Percentiles rank a stretch among this genome's conserved stretches.
phyloP scores from a whole-genome alignment of 2,888 invertebrate species.

The Ariolimax columbianus region DNA sequence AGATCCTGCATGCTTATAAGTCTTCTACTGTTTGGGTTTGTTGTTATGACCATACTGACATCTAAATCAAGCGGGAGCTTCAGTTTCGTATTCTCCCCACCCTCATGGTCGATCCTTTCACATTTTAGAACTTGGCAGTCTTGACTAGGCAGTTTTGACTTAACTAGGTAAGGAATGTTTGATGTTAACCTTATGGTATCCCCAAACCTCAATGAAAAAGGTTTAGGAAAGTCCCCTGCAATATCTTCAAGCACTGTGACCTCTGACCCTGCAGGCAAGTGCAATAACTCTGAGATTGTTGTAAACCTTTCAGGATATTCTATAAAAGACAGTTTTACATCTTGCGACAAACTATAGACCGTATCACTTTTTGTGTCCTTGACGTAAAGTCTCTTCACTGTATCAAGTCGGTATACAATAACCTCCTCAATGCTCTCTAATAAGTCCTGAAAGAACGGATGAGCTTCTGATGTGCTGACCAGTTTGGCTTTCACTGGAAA shows the following conservation, averaged over 20 bases:
- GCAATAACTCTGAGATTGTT: conserved; percentile 60
- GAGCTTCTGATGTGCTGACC: conserved; percentile 6
- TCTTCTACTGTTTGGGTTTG: conserved; percentile 34
- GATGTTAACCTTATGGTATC: conserved; percentile 64
- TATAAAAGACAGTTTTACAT: conserved; percentile 61
- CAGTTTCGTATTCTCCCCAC: conserved; percentile 58
- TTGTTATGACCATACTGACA: conserved; percentile 51
- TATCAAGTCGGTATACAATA: conserved; percentile 62
- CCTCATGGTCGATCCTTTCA: conserved; percentile 58
- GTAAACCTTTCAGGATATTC: conserved; percentile 62
- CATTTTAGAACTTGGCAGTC: conserved; percentile 57
- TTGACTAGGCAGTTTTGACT: conserved; percentile 55
- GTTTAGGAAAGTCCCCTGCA: conserved; percentile 68
- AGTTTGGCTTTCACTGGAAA: conserved; percentile 46
- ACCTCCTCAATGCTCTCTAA: conserved; percentile 62
- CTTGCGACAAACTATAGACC: conserved; percentile 61
- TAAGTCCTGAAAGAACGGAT: conserved; percentile 39
- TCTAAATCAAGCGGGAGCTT: conserved; percentile 68
- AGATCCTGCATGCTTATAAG: conserved; percentile 46
- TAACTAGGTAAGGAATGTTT: conserved; percentile 59
- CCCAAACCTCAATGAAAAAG: conserved; percentile 65
- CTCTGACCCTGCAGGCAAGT: conserved; percentile 56
- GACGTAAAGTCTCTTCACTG: conserved; percentile 61
- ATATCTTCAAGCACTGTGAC: conserved; percentile 66
- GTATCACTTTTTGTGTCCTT: conserved; percentile 57